These are phyloP conservation scores for Forbesichthys agassizii DNA, from an alignment of 2,113 vertebrate genomes.

Conservation along the genomic window DNA sequence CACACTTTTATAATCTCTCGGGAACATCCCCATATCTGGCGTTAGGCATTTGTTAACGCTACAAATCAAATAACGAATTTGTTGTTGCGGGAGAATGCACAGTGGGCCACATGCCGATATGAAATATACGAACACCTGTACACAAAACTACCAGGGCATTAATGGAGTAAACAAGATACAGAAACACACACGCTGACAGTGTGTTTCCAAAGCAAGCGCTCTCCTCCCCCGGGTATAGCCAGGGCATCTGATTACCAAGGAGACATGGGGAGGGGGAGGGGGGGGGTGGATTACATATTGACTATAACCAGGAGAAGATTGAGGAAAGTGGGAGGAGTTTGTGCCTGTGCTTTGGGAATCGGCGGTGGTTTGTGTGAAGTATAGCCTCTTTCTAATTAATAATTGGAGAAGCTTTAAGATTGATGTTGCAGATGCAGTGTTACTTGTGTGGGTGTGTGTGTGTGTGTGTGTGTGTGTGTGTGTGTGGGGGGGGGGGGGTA, in stretches of 20 bases:
- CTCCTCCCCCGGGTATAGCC: neutral
- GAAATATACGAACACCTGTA: too few relatives aligned
- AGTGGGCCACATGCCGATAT: too few relatives aligned
- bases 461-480: neutral
- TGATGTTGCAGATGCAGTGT: neutral
- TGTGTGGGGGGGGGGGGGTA: neutral
- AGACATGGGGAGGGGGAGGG: conserved; percentile 6
- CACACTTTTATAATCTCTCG: too few relatives aligned
- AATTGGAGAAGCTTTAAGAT: neutral
- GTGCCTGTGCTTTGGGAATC: conserved; percentile 2
- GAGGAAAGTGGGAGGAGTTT: neutral
- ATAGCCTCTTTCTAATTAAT: neutral
- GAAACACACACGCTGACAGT: neutral
- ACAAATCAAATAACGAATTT: too few relatives aligned
- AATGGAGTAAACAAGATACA: neutral
- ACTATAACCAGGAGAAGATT: conserved; percentile 41
- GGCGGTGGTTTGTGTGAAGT: conserved; percentile 3
- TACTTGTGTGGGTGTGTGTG: neutral
- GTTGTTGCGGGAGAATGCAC: too few relatives aligned
- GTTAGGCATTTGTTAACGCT: too few relatives aligned
- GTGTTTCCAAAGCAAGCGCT: neutral
- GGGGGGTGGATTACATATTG: conserved; percentile 16
- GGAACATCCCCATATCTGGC: too few relatives aligned
- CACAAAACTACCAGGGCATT: too few relatives aligned
- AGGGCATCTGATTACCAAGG: conserved; percentile 25